phyloP scores from a whole-genome alignment of 2,797 vertebrate species.

The Notolepis coatsorum region DNA sequence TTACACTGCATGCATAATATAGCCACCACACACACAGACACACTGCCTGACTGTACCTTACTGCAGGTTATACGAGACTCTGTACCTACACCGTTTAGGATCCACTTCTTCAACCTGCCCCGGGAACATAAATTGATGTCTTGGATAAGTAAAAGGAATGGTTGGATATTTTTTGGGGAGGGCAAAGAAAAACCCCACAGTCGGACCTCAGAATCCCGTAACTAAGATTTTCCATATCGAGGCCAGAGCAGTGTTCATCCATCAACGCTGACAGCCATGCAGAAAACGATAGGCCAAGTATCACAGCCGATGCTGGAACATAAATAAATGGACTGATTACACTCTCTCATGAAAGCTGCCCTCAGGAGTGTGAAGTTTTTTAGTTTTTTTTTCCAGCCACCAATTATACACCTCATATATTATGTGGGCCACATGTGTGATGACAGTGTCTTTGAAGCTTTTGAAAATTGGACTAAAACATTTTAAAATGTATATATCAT shows the following conservation, averaged over 20 bases:
- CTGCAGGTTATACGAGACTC: no score
- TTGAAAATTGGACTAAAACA: no score
- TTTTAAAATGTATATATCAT: no score
- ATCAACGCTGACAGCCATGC: conserved; percentile 73
- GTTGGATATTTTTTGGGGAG: neutral
- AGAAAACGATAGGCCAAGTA: conserved; percentile 37
- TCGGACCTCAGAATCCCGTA: neutral
- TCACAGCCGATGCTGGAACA: conserved; percentile 53
- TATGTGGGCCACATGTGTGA: conserved; percentile 14
- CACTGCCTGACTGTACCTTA: no score
- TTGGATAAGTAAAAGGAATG: neutral
- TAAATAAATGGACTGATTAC: conserved; percentile 54
- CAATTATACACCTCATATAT: conserved; percentile 40
- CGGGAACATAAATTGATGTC: conserved; percentile 7
- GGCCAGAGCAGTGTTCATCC: conserved; percentile 65
- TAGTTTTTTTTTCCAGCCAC: conserved; percentile 30
- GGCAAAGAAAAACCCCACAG: conserved; percentile 1
- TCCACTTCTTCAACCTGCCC: no score
- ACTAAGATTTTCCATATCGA: conserved; percentile 43
- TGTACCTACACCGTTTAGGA: no score
- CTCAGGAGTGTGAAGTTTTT: conserved; percentile 28
- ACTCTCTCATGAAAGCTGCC: conserved; percentile 16
- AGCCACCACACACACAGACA: no score
- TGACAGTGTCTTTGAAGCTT: neutral
- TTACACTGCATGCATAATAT: no score